These are phyloP conservation scores for Tupaia chinensis DNA, from an alignment of 2,113 vertebrate species.

Conservation along the genomic window DNA sequence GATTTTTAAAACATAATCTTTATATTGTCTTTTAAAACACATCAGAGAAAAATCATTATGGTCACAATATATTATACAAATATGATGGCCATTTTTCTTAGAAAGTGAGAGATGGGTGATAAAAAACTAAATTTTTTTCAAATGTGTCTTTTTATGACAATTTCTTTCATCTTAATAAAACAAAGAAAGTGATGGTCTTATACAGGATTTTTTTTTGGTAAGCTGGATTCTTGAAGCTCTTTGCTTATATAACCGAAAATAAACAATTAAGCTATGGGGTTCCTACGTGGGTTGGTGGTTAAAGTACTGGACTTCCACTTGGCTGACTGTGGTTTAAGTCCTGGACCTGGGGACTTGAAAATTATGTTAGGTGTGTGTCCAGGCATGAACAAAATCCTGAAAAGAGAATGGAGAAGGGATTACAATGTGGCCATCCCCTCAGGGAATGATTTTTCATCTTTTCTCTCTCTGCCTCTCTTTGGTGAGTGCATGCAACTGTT, in stretches of 20 bases:
- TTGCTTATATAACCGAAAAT: not conserved
- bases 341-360: too few species aligned
- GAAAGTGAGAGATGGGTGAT: not conserved
- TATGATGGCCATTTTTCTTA: not conserved
- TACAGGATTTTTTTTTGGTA: not conserved
- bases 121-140: not conserved
- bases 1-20: not conserved
- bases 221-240: conserved; percentile 17
- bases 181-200: not conserved
- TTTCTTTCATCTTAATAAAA: not conserved
- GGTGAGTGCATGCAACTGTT: too few species aligned
- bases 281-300: too few species aligned
- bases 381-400: too few species aligned
- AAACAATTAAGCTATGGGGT: not conserved
- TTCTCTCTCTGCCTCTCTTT: too few species aligned
- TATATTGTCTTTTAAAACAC: not conserved
- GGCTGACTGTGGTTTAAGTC: too few species aligned
- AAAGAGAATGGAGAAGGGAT: too few species aligned
- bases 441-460: too few species aligned
- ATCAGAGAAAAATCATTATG: not conserved
- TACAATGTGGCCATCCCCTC: too few species aligned
- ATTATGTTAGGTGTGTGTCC: too few species aligned
- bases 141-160: conserved; percentile 32
- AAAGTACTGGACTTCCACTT: too few species aligned
- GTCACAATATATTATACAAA: not conserved